Evolutionary conservation across 1,140 invertebrate species (phyloP).

Genomic region (Heterodera carotae): DNA sequence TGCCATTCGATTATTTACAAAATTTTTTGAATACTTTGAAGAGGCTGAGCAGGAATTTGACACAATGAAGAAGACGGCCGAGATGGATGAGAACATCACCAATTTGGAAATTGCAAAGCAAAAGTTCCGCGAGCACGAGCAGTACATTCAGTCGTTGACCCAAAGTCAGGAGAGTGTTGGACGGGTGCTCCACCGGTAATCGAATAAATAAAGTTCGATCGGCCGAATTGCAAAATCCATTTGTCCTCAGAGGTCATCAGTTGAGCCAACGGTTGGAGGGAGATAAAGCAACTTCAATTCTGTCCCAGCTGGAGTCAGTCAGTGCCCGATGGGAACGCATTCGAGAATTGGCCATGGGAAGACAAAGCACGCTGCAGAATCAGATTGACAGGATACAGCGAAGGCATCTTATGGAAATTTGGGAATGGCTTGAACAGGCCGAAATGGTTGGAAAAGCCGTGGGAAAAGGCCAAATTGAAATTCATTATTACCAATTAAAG

Average conservation of each 20-base stretch:
- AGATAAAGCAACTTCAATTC: slow-evolving; percentile 47
- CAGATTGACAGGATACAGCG: slow-evolving; percentile 52
- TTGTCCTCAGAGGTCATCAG: slow-evolving; percentile 48
- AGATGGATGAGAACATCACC: slow-evolving; percentile 40
- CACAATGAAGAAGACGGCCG: slow-evolving; percentile 20
- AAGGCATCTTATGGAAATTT: slow-evolving; percentile 48
- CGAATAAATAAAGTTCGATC: background rate
- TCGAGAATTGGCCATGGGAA: slow-evolving; percentile 52
- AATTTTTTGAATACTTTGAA: slow-evolving; percentile 25
- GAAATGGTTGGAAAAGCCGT: slow-evolving; percentile 32
- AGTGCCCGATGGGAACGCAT: slow-evolving; percentile 58
- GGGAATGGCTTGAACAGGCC: slow-evolving; percentile 49
- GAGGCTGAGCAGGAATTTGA: slow-evolving; percentile 39
- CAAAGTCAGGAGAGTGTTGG: slow-evolving; percentile 63
- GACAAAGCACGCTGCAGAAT: slow-evolving; percentile 52
- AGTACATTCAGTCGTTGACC: slow-evolving; percentile 60
- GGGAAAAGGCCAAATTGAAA: background rate
- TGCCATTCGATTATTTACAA: background rate
- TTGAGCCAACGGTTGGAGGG: slow-evolving; percentile 53
- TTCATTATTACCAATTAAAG: background rate
- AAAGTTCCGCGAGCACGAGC: slow-evolving; percentile 61
- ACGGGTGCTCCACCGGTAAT: slow-evolving; percentile 55
- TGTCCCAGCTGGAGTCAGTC: slow-evolving; percentile 54
- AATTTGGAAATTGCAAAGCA: slow-evolving; percentile 51
- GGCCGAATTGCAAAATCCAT: too few relatives aligned